Conservation (phyloP, 2,888 invertebrate species). For the Orgyia antiqua region DNA sequence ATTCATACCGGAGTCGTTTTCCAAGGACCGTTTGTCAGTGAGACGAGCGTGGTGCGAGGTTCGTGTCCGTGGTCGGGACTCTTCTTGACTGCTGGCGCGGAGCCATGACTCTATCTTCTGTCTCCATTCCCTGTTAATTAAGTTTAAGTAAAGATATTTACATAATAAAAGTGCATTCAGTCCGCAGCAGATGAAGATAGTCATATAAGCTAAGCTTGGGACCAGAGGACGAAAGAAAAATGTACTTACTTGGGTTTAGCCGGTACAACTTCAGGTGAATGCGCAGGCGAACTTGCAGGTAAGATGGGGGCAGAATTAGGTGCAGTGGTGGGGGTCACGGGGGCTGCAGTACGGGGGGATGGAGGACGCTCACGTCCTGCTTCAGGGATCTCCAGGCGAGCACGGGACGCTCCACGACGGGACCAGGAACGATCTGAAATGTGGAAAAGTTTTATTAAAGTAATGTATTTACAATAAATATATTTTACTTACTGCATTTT, state of each 20-base stretch:
- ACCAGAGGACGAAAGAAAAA: too few species aligned
- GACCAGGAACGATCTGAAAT: constrained; percentile 92
- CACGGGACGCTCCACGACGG: constrained; percentile 83
- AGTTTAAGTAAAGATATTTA: not conserved
- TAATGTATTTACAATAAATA: not conserved
- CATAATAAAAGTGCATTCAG: not conserved
- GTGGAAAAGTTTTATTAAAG: not conserved
- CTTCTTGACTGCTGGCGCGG: constrained; percentile 90
- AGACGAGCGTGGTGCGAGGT: constrained; percentile 78
- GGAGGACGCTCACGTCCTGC: constrained; percentile 79
- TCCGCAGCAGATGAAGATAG: too few species aligned
- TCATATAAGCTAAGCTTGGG: too few species aligned
- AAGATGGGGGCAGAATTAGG: constrained; percentile 15
- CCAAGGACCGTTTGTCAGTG: constrained; percentile 86
- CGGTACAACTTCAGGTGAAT: constrained; percentile 29
- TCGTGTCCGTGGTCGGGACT: constrained; percentile 81
- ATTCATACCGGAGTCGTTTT: constrained; percentile 89
- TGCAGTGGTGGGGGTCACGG: constrained; percentile 25
- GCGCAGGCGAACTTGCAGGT: constrained; percentile 11
- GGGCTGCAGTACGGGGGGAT: constrained; percentile 56
- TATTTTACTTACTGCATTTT: too few species aligned
- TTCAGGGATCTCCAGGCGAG: constrained; percentile 92
- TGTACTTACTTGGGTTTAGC: constrained; percentile 58
- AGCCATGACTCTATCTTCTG: constrained; percentile 96
- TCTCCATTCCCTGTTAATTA: constrained; percentile 84